Evolutionary conservation across 2,888 invertebrate species (phyloP).

Genomic region (Nephrocerus scutellatus): DNA sequence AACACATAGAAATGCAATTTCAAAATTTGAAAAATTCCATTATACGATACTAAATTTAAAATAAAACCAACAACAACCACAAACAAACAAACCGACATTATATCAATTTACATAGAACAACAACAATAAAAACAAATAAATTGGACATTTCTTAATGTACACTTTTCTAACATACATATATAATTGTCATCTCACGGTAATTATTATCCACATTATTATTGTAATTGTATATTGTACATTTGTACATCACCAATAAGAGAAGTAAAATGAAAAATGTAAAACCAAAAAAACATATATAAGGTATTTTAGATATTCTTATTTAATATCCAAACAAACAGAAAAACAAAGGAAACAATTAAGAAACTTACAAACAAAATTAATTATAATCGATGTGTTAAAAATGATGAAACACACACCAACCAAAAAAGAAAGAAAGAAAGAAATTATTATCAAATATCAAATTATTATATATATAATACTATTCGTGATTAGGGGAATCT

Average conservation of each 20-base stretch:
- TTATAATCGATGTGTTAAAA: conserved; percentile 14
- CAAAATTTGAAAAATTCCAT: too few relatives aligned
- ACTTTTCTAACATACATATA: conserved; percentile 18
- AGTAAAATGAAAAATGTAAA: conserved; percentile 4
- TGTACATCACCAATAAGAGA: too few relatives aligned
- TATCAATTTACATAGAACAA: conserved; percentile 20
- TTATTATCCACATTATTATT: conserved; percentile 7
- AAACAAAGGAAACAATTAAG: conserved; percentile 22
- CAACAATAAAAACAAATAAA: conserved; percentile 12
- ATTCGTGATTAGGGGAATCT: too few relatives aligned
- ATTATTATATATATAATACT: too few relatives aligned
- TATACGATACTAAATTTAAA: too few relatives aligned
- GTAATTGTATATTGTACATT: too few relatives aligned
- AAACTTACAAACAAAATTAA: conserved; percentile 25
- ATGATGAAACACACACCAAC: conserved; percentile 30
- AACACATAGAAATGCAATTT: too few relatives aligned
- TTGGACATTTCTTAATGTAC: conserved; percentile 19
- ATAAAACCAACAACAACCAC: conserved; percentile 22
- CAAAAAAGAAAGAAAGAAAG: conserved; percentile 28
- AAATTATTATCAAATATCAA: conserved; percentile 22
- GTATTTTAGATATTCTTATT: conserved; percentile 68
- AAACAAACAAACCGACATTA: conserved; percentile 11
- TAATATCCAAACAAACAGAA: conserved; percentile 50
- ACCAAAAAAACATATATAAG: conserved; percentile 32
- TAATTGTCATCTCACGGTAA: not conserved